These are phyloP conservation scores for Hippoglossus stenolepis DNA, from an alignment of 2,113 vertebrate species.

Conservation along the genomic window DNA sequence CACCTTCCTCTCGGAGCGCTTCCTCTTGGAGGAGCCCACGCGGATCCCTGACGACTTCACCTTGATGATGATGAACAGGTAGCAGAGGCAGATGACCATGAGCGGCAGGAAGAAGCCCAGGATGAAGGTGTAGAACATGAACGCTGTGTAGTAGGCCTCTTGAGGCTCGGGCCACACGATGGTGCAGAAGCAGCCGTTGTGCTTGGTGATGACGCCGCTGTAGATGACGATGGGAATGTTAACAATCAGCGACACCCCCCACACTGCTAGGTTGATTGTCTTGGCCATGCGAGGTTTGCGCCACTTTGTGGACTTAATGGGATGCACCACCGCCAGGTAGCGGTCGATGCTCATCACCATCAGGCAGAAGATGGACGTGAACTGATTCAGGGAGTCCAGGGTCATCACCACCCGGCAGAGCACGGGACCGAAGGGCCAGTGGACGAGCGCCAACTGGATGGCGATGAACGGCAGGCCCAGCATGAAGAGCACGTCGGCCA, in stretches of 20 bases:
- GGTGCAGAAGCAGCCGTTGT: slow-evolving; percentile 87
- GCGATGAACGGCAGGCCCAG: slow-evolving; percentile 94
- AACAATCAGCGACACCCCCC: slow-evolving; percentile 92
- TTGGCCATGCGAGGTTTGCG: slow-evolving; percentile 93
- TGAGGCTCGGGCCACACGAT: slow-evolving; percentile 96
- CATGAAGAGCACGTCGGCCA: slow-evolving; percentile 97
- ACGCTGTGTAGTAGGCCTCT: slow-evolving; percentile 92
- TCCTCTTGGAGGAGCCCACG: slow-evolving; percentile 94
- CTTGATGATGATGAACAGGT: slow-evolving; percentile 96
- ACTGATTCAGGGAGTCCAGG: slow-evolving; percentile 95
- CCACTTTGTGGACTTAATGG: slow-evolving; percentile 96
- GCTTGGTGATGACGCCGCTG: slow-evolving; percentile 88
- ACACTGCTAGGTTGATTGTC: slow-evolving; percentile 91
- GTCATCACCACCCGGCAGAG: slow-evolving; percentile 96
- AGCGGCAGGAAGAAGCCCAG: slow-evolving; percentile 95
- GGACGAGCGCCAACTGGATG: slow-evolving; percentile 94
- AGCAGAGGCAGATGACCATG: slow-evolving; percentile 96
- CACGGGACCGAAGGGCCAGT: slow-evolving; percentile 95
- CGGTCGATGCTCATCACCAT: slow-evolving; percentile 97
- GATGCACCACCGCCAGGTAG: slow-evolving; percentile 97
- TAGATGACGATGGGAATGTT: slow-evolving; percentile 97
- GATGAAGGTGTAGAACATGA: slow-evolving; percentile 96
- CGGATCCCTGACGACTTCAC: slow-evolving; percentile 96
- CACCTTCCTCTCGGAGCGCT: slow-evolving; percentile 94
- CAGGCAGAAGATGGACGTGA: slow-evolving; percentile 98